These are phyloP conservation scores for Scaptomyza montana DNA, from an alignment of 1,140 invertebrate genomes.

Conservation along the genomic window DNA sequence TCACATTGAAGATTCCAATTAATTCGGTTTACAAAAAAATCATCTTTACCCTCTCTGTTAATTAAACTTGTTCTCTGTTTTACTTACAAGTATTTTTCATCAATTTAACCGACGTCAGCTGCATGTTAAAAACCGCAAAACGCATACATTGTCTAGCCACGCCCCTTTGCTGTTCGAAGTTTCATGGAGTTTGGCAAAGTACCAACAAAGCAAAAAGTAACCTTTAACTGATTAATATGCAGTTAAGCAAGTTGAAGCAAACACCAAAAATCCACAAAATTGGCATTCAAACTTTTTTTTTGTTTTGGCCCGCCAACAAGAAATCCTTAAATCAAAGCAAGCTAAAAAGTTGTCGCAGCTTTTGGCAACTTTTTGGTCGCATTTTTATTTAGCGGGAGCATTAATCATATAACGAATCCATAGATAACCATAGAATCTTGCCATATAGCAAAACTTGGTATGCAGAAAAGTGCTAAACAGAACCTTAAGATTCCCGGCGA, in stretches of 20 bases:
- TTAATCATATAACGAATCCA: constrained; percentile 49
- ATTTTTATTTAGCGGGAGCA: constrained; percentile 44
- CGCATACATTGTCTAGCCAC: constrained; percentile 29
- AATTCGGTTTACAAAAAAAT: too few relatives aligned
- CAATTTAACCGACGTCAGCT: neutral
- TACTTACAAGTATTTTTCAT: neutral
- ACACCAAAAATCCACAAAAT: constrained; percentile 44
- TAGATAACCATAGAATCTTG: constrained; percentile 20
- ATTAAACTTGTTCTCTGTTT: neutral
- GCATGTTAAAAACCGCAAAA: constrained; percentile 2
- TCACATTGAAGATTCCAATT: too few relatives aligned
- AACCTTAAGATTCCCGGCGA: constrained; percentile 21
- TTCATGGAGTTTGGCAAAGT: constrained; percentile 46
- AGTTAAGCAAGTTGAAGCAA: constrained; percentile 51
- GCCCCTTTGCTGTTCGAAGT: constrained; percentile 59
- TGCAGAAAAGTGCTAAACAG: constrained; percentile 8
- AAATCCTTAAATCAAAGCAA: constrained; percentile 48
- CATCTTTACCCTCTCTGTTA: neutral
- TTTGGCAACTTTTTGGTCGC: constrained; percentile 31
- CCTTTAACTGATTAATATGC: constrained; percentile 52
- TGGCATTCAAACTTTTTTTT: constrained; percentile 2
- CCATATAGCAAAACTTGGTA: constrained; percentile 11
- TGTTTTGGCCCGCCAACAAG: too few relatives aligned
- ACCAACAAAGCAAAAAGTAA: constrained; percentile 26
- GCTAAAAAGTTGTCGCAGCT: constrained; percentile 49